Base-by-base conservation (phyloP, 2,888 invertebrate species). In the Oxyteleia sp. region DNA sequence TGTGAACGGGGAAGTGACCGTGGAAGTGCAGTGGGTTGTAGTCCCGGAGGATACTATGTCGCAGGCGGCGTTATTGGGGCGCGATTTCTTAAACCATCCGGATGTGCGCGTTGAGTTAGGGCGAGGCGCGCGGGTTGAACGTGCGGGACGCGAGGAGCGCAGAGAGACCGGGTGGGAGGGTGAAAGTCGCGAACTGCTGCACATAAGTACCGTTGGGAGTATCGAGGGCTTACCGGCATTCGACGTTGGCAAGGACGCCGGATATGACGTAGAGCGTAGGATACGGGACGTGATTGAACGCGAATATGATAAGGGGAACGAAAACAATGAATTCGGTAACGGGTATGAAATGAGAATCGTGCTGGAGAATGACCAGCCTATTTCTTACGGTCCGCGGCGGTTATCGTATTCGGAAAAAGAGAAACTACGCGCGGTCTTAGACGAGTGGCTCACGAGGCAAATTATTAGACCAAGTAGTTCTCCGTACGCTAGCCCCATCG, bases 371-470 rank as follows among this genome's bases (percentile, higher is more conserved):
- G 11, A 53, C 10, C 16, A 68, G 20, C 68, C 55, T n/a, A 53
- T 55, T 20, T 23, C 18, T n/a, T 64, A 41, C 15, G 2, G 64
- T 16, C 64, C 64, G 11, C 29, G 32, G 7, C 20, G 64, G 11
- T 32, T 63, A 20, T 55, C 64, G 5, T 64, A n/a, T 13, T 11
- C 35, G 3, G 64, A 75, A 5, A 75, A 64, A 45, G 45, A 55
- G n/a, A 45, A 55, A 15, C 57, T 64, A 10, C n/a, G 55, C 16
- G 18, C 10, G 1, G 15, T 47, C 10, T 3, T 64, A n/a, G 64
- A 75, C 15, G 49, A 57, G 10, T 41, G 53, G 35, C 11, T 75
- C 0, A 10, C 32, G 47, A 49, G 23, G 4, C n/a, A 29, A 11
- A 59, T 49, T 15, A 76, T 68, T 2, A 13, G 51, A 2, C 20